Conservation (phyloP, 2,888 invertebrate genomes). For the Drosophila rellima region DNA sequence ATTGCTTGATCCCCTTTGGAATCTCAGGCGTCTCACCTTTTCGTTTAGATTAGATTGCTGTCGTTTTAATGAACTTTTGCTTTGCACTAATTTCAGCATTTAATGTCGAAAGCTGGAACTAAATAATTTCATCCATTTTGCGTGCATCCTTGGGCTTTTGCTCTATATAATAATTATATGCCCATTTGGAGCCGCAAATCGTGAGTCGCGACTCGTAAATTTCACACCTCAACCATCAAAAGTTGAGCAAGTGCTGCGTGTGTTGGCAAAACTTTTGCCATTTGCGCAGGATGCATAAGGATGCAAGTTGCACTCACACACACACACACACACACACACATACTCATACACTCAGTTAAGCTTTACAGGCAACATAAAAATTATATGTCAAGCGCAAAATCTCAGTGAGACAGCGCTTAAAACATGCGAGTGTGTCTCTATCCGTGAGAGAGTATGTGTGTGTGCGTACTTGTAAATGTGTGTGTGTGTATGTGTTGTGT, state of each 20-base stretch:
- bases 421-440: slow-evolving; percentile 40
- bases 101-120: slow-evolving; percentile 11
- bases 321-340: slow-evolving; percentile 27
- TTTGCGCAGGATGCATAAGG: slow-evolving; percentile 61
- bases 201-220: slow-evolving; percentile 59
- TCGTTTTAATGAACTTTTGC: slow-evolving; percentile 10
- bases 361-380: slow-evolving; percentile 59
- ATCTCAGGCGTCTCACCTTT: neutral
- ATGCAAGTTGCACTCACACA: slow-evolving; percentile 39
- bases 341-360: neutral
- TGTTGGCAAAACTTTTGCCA: slow-evolving; percentile 58
- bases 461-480: slow-evolving; percentile 10
- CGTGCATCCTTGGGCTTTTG: slow-evolving; percentile 13
- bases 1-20: neutral
- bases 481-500: slow-evolving; percentile 15
- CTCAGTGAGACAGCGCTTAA: slow-evolving; percentile 62
- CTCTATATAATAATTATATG: slow-evolving; percentile 67
- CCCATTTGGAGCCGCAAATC: slow-evolving; percentile 58
- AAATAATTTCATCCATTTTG: slow-evolving; percentile 22
- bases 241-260: slow-evolving; percentile 64
- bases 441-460: slow-evolving; percentile 7
- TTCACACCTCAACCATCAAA: slow-evolving; percentile 70
- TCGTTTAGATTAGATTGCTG: slow-evolving; percentile 8
- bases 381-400: slow-evolving; percentile 78
- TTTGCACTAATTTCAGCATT: neutral